Conservation (phyloP, 2,797 vertebrate species). For the Lindbergichthys nudifrons region DNA sequence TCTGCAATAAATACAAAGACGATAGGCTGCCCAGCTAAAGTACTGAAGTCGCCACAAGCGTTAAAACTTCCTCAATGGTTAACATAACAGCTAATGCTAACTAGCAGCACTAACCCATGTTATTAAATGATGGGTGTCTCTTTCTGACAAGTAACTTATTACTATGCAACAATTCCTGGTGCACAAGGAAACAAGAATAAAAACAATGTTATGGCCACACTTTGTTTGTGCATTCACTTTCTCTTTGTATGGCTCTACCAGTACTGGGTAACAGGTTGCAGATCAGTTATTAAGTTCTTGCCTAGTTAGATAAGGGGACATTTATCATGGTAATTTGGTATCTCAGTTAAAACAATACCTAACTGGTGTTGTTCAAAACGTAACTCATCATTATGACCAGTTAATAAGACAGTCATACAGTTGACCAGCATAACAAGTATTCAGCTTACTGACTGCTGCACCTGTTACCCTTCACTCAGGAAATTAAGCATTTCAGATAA, state of each 20-base stretch:
- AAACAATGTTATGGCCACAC: background rate
- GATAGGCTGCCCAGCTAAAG: background rate
- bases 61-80: slow-evolving; percentile 15
- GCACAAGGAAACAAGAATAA: slow-evolving; percentile 21
- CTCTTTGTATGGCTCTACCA: slow-evolving; percentile 14
- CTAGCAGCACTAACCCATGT: slow-evolving; percentile 9
- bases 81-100: slow-evolving; percentile 31
- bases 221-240: slow-evolving; percentile 27
- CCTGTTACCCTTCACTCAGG: slow-evolving; percentile 49
- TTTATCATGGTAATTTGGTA: background rate
- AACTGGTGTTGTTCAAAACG: background rate
- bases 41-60: background rate
- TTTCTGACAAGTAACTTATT: slow-evolving; percentile 1
- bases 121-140: slow-evolving; percentile 9
- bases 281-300: background rate
- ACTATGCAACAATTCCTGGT: slow-evolving; percentile 9
- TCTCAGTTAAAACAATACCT: background rate
- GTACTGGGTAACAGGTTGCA: background rate
- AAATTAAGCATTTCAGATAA: slow-evolving; percentile 7
- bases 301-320: background rate
- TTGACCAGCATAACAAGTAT: slow-evolving; percentile 13
- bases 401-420: background rate
- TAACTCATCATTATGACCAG: background rate
- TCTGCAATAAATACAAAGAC: too few relatives aligned
- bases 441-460: slow-evolving; percentile 41